Evolutionary conservation across 2,113 vertebrate species (phyloP), one percentile per base, ranked within the genome.

Genomic region (Takifugu bimaculatus): DNA sequence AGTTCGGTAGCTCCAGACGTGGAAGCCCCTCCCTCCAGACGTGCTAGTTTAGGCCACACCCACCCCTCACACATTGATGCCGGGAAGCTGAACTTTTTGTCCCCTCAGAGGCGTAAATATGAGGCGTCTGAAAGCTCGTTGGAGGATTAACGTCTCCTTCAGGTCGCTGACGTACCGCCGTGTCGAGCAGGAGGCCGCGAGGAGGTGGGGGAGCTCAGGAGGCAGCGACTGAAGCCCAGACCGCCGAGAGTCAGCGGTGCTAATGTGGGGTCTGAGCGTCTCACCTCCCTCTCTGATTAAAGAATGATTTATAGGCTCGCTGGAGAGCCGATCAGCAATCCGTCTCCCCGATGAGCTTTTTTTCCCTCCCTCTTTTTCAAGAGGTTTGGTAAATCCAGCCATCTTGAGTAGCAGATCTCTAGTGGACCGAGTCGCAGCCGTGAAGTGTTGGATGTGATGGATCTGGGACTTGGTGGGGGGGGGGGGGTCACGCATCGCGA

Each of bases 251-350:
- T 88, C 82, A 80, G 80, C 59, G 83, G 82, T 77, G 79, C 79
- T 91, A 88, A 84, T 82, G 81, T 80, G 75, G 77, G 86, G 80
- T 78, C 78, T 80, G 76, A 78, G 85, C 80, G 70, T 80, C 76
- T 84, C 68, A 82, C 87, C 87, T 68, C 80, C 83, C 85, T 85
- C 88, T 80, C 77, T 65, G 91, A 93, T 92, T 93, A 91, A 92
- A 92, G 90, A 92, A 91, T 93, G 93, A 94, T 93, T 93, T 90
- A 91, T 87, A 82, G 73, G 72, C 20, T 45, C 75, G 83, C 58
- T 51, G 48, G 80, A 88, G 90, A 85, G 81, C 84, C 83, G 84
- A 88, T 79, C 87, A 86, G 90, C 82, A 81, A 91, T 92, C 90
- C 28, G 63, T 92, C 90, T 92, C 77, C 67, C 79, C 86, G 84